Evolutionary conservation across 2,797 vertebrate genomes (phyloP), one percentile per base, ranked within the genome.

Genomic region (Sorex maritimensis): DNA sequence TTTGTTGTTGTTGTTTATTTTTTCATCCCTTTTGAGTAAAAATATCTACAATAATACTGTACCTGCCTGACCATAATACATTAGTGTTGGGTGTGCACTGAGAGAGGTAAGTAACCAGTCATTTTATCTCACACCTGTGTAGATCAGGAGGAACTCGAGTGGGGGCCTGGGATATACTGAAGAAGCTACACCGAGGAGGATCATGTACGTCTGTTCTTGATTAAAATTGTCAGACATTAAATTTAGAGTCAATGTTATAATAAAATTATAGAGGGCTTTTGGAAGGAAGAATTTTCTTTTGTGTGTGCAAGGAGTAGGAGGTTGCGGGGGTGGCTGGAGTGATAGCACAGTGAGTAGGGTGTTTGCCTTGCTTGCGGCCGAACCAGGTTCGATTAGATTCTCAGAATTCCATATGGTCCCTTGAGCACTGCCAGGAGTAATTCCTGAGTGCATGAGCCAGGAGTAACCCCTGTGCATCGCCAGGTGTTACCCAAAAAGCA

Each of bases 181-280:
- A 61, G 44, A 0, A 80, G 8, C 9, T 17, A 13, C 6, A 85
- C 1, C 13, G 34, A 75, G 13, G 1, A 73, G 0, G 0, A 8
- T 75, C 9, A 75, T 77, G 44, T 80, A 79, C 1, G 71, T 24
- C 7, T 65, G 10, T 7, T 24, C 41, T 13, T 38, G 15, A 24
- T 81, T 75, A 71, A 88, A 7, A 71, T 65, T 30, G 41, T 34
- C 88, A 49, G 30, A 71, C 21, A 2, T 30, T 58, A 4, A 0
- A 3, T 14, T 77, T 68, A 80, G 80, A 55, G 2, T 6, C 15
- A 79, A 19, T 23, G 15, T 1, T 49, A 11, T 55, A 44, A 78
- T 8, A 73, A 46, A 73, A 84, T 41, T 12, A 87, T 46, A 87
- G 49, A 21, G 1, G 23, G 65, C 1, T 26, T 78, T 24, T 44